Evolutionary conservation across 1,140 invertebrate genomes (phyloP), one percentile per base, ranked within the genome.

Genomic region (Coptotermes formosanus): DNA sequence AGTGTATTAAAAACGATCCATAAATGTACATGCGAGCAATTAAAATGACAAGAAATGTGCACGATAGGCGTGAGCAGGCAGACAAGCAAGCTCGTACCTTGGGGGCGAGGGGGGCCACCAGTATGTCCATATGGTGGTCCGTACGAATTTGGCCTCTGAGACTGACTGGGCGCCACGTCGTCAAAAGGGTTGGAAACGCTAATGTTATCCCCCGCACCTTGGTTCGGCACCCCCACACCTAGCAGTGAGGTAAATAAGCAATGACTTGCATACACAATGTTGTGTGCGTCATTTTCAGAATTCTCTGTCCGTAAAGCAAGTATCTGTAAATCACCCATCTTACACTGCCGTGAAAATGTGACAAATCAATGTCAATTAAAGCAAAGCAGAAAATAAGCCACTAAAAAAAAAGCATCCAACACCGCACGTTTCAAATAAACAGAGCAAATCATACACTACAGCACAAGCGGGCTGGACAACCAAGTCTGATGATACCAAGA

Each of bases 121-220:
- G 87, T 84, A 64, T 64, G 83, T 81, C 86, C 86, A 87, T 82
- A 85, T 83, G 82, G 86, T 82, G 85, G 84, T 87, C 87, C 86
- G 38, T 86, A 87, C 38, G 85, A 87, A 85, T 87, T 87, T 45
- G 83, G 90, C 87, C 81, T 87, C 88, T 85, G 90, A 89, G 89
- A 91, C 90, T 90, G 91, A 89, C 89, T 88, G 91, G 92, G 91
- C 89, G 93, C 92, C 87, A 91, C 92, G 93, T 96, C 95, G 91
- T 96, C 95, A 93, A 96, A 96, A 87, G 95, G 95, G 93, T 96
- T 96, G 90, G 94, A 96, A 89, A 95, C 94, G 92, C 93, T 95
- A 89, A 96, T 93, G 92, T 95, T 95, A 93, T 95, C 94, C 91
- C 92, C 92, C 91, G 91, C 90, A 89, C 90, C 91, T 88, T 85